A percentile compares a stretch with the other conserved stretches of the same genome.
phyloP scores from a whole-genome alignment of 2,113 vertebrate genomes.

The Maccullochella peelii region DNA sequence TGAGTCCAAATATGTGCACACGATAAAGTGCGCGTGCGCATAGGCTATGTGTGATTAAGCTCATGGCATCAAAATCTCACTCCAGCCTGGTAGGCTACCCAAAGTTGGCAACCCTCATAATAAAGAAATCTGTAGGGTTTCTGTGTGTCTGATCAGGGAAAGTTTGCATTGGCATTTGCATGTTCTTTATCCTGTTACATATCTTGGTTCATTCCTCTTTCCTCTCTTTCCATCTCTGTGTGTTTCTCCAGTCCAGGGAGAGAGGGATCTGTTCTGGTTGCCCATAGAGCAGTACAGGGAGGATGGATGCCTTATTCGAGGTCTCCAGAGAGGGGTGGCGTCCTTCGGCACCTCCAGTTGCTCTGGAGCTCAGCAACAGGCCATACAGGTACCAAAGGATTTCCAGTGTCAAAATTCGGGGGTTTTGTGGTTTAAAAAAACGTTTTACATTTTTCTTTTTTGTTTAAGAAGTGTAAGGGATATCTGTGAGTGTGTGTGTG shows the following conservation, averaged over 20 bases:
- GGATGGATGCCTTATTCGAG: constrained; percentile 93
- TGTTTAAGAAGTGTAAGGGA: too few species aligned
- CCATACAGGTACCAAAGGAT: constrained; percentile 89
- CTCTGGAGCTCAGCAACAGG: constrained; percentile 93
- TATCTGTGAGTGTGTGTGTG: too few species aligned
- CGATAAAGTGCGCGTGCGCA: too few species aligned
- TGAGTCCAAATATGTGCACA: too few species aligned
- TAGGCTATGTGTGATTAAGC: too few species aligned
- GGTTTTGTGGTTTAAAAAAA: too few species aligned
- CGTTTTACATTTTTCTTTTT: too few species aligned
- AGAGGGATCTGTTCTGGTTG: constrained; percentile 93
- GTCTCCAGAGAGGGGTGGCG: constrained; percentile 92
- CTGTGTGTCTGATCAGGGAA: not conserved
- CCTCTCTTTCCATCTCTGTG: not conserved
- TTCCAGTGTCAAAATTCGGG: too few species aligned
- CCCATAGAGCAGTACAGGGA: constrained; percentile 94
- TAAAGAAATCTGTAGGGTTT: not conserved
- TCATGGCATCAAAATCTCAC: too few species aligned
- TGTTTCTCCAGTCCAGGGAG: constrained; percentile 87
- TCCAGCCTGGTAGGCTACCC: too few species aligned
- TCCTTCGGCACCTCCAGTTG: constrained; percentile 94
- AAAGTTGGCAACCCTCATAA: not conserved
- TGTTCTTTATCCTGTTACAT: not conserved
- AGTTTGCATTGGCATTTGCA: constrained; percentile 82
- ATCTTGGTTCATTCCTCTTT: not conserved